Conservation (phyloP, 2,888 invertebrate species). For the Coecobrya sp. region DNA sequence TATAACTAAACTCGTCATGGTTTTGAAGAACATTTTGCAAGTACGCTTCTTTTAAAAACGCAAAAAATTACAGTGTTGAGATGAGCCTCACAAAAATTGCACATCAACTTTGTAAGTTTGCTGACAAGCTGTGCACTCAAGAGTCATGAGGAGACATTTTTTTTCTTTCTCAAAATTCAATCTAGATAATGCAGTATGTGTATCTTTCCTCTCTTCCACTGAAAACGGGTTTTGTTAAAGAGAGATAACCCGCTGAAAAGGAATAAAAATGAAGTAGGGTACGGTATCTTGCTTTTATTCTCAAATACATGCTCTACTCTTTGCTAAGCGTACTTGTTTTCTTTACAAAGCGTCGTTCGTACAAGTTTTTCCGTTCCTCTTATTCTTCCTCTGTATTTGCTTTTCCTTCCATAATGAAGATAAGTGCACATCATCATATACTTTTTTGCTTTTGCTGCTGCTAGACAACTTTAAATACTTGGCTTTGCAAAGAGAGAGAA, state of each 20-base stretch:
- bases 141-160: neutral
- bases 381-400: neutral
- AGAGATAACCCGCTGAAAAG: neutral
- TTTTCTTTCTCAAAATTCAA: constrained; percentile 77
- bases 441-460: neutral
- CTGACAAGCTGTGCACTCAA: neutral
- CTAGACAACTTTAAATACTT: neutral
- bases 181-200: constrained; percentile 80
- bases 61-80: neutral
- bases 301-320: neutral
- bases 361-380: neutral
- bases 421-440: neutral
- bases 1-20: no score
- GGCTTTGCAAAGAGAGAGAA: neutral
- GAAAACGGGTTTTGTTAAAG: neutral
- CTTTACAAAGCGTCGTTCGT: neutral
- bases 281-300: neutral
- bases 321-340: neutral
- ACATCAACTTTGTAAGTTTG: neutral
- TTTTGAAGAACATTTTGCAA: no score
- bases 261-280: neutral
- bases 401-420: neutral
- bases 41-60: neutral
- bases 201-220: constrained; percentile 12
- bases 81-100: neutral